phyloP scores from a whole-genome alignment of 1,140 invertebrate species.

The Neodiprion pinetum region DNA sequence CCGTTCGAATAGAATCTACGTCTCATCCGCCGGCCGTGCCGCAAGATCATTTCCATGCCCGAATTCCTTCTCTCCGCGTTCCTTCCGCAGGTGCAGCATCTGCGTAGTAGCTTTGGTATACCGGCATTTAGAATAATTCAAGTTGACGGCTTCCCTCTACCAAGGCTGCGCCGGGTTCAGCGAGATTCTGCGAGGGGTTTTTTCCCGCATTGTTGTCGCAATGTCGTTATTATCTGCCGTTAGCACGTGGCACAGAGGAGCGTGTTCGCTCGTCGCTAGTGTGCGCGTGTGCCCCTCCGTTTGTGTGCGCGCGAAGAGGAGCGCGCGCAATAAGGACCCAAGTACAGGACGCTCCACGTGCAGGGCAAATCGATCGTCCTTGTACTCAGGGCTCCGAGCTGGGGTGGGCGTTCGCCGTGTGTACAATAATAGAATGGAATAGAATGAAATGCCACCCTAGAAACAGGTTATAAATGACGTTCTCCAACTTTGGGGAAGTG shows the following conservation, averaged over 20 bases:
- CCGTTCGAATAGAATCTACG: too few relatives aligned
- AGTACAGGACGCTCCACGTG: constrained; percentile 4
- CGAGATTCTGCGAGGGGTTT: neutral
- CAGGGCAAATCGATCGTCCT: constrained; percentile 3
- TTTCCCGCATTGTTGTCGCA: constrained; percentile 6
- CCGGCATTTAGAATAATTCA: neutral
- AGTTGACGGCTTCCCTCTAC: neutral
- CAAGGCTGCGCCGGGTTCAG: neutral
- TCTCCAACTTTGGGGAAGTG: constrained; percentile 5
- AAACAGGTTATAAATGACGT: neutral
- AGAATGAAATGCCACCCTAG: constrained; percentile 2
- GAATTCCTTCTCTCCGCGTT: too few relatives aligned
- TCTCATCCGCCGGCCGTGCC: too few relatives aligned
- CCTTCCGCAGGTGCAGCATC: too few relatives aligned
- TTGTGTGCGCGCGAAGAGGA: neutral
- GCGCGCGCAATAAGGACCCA: neutral
- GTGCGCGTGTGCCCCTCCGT: neutral
- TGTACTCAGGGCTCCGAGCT: neutral
- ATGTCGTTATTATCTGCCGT: constrained; percentile 5
- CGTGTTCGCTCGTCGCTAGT: neutral
- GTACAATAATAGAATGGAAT: constrained; percentile 3
- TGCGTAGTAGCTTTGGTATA: too few relatives aligned
- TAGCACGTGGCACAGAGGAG: neutral
- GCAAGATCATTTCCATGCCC: too few relatives aligned
- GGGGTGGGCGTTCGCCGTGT: neutral